Conservation (phyloP, 2,113 vertebrate genomes). For the Cryptoleucopteryx plumbea region DNA sequence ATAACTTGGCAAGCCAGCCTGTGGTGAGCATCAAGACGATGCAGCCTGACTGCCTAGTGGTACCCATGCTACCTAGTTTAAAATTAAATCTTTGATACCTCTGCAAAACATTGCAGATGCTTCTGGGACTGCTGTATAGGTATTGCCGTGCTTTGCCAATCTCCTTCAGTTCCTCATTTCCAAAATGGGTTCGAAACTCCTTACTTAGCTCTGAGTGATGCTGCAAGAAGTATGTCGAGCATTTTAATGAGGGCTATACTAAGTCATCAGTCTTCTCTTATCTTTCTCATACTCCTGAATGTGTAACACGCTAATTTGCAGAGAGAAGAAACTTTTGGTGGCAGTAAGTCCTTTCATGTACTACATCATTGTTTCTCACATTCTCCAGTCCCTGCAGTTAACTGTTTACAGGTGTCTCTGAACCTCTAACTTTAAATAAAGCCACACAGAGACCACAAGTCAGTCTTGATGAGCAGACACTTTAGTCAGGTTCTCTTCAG, state of each 20-base stretch:
- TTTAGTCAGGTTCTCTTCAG: neutral
- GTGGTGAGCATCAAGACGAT: neutral
- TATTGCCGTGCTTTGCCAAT: neutral
- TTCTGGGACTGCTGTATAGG: neutral
- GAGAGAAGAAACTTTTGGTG: neutral
- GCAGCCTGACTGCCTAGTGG: neutral
- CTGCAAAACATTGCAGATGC: neutral
- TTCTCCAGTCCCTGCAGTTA: neutral
- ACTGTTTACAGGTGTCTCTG: neutral
- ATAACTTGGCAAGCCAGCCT: neutral
- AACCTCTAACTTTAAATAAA: neutral
- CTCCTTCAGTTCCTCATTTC: neutral
- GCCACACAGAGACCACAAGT: neutral
- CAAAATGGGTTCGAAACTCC: neutral
- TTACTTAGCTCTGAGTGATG: neutral
- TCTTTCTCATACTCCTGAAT: neutral
- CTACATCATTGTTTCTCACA: neutral
- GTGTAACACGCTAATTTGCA: neutral
- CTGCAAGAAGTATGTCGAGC: neutral
- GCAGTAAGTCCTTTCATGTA: neutral
- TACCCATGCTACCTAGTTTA: neutral
- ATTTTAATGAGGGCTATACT: neutral
- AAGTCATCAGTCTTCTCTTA: neutral
- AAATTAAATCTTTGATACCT: neutral
- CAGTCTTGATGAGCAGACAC: neutral